Evolutionary conservation across 2,888 invertebrate genomes (phyloP).

Genomic region (Orthonevra nobilis): DNA sequence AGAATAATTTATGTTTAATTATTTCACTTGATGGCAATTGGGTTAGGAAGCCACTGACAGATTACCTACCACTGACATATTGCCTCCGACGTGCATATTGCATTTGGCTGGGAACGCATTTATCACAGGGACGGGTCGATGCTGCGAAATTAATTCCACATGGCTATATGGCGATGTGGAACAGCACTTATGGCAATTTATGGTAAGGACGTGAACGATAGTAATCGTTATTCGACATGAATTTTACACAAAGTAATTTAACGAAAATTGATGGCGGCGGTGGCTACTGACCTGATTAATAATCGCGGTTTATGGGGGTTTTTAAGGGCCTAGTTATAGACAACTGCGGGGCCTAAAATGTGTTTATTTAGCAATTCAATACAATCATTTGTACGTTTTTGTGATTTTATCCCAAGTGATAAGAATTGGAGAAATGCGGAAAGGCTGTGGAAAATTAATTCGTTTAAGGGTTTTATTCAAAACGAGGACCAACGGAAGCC

Average conservation of each 20-base stretch:
- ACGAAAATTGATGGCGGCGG: conserved; percentile 41
- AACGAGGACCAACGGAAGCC: no score
- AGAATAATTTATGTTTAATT: conserved; percentile 69
- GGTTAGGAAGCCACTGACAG: conserved; percentile 69
- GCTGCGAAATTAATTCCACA: conserved; percentile 54
- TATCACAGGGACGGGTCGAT: conserved; percentile 3
- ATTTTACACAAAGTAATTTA: conserved; percentile 45
- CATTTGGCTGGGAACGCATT: conserved; percentile 36
- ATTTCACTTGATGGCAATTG: conserved; percentile 66
- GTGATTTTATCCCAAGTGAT: no score
- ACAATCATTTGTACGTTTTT: no score
- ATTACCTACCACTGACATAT: conserved; percentile 52
- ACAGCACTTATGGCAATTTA: conserved; percentile 61
- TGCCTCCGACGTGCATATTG: conserved; percentile 51
- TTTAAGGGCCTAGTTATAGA: no score
- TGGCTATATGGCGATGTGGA: conserved; percentile 46
- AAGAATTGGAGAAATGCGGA: no score
- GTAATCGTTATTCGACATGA: conserved; percentile 35
- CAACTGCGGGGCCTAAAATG: no score
- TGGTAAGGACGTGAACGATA: conserved; percentile 37
- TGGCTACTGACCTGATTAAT: no score
- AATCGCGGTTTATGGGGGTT: no score
- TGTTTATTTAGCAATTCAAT: no score
- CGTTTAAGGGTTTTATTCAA: no score
- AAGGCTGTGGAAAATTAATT: no score